phyloP scores from a whole-genome alignment of 1,140 invertebrate genomes.

The Araneus ventricosus region DNA sequence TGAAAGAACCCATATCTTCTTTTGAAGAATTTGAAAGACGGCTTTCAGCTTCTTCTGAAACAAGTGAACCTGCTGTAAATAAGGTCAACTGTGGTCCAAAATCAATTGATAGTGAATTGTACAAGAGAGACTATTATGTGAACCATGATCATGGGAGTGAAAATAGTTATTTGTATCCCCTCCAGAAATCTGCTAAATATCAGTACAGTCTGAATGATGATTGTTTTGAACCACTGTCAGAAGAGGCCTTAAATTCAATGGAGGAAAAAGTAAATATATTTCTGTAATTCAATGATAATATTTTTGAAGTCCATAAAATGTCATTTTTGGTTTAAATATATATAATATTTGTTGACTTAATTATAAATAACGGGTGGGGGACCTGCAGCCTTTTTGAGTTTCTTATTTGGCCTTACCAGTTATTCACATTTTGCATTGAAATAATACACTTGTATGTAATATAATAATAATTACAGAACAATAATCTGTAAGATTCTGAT shows the following conservation, averaged over 20 bases:
- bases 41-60: conserved; percentile 50
- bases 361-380: too few relatives aligned
- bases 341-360: neutral
- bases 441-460: too few relatives aligned
- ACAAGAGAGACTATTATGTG: conserved; percentile 75
- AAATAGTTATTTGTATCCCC: neutral
- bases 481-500: too few relatives aligned
- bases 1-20: conserved; percentile 42
- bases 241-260: conserved; percentile 75
- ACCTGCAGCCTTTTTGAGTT: too few relatives aligned
- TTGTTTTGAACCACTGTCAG: conserved; percentile 28
- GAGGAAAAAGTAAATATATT: conserved; percentile 74
- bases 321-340: neutral
- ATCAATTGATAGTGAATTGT: conserved; percentile 63
- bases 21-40: conserved; percentile 74
- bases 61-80: conserved; percentile 1
- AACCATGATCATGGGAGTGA: conserved; percentile 30
- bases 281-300: neutral
- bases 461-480: too few relatives aligned
- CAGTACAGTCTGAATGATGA: conserved; percentile 19
- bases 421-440: too few relatives aligned
- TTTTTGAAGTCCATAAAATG: neutral
- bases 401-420: neutral
- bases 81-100: conserved; percentile 71
- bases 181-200: conserved; percentile 47